phyloP scores from a whole-genome alignment of 2,888 invertebrate species.

The Harpalus rubripes region DNA sequence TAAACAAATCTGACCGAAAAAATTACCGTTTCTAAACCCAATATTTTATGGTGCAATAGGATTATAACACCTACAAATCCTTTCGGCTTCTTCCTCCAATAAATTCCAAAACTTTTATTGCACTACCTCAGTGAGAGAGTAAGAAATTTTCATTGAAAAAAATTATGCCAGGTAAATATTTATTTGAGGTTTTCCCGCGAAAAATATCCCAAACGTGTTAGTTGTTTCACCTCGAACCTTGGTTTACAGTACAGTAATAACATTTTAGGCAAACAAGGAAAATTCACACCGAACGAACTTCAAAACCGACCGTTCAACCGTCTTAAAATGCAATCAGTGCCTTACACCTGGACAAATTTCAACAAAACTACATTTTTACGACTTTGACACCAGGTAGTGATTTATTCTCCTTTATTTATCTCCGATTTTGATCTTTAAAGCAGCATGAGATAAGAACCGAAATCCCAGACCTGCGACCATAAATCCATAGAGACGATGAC shows the following conservation, averaged over 20 bases:
- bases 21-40: not conserved
- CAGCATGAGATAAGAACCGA: constrained; percentile 52
- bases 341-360: constrained; percentile 63
- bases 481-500: constrained; percentile 62
- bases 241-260: constrained; percentile 44
- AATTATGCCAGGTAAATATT: constrained; percentile 21
- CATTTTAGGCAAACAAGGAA: constrained; percentile 52
- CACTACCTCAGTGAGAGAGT: not conserved
- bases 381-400: constrained; percentile 54
- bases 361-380: constrained; percentile 62
- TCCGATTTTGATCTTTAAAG: constrained; percentile 61
- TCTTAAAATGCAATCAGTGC: constrained; percentile 44
- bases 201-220: constrained; percentile 40
- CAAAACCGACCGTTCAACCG: not conserved
- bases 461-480: constrained; percentile 45
- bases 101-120: not conserved
- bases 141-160: constrained; percentile 20
- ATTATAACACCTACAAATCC: constrained; percentile 14
- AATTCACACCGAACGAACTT: constrained; percentile 21
- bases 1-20: not conserved
- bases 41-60: not conserved
- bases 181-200: constrained; percentile 9
- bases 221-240: constrained; percentile 32
- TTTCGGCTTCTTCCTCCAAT: not conserved
- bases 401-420: constrained; percentile 47